Evolutionary conservation across 2,113 vertebrate genomes (phyloP), one percentile per base, ranked within the genome.

Genomic region (Oenanthe melanoleuca): DNA sequence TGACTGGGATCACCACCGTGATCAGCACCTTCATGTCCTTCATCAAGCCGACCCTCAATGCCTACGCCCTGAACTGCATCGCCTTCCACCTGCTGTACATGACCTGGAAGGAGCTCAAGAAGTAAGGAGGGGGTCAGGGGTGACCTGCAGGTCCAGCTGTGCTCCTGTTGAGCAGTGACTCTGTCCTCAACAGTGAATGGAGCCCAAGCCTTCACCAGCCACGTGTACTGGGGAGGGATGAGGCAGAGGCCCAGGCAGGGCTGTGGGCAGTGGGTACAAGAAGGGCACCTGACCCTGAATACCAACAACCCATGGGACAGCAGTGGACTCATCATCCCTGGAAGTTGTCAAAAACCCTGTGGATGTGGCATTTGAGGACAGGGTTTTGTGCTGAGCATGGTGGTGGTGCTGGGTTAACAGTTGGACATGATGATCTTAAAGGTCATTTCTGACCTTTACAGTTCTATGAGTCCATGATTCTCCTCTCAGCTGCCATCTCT

Each of bases 11-110:
- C 57, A 49, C 97, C 42, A 98, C 98, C 0, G 20, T 98, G 29
- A 7, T 98, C 91, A 98, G 97, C 49, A 98, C 99, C 11, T 13
- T 98, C 73, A 96, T 98, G 72, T 99, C 99, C 2, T 99, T 99
- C 19, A 45, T 99, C 96, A 98, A 97, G 92, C 99, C 99, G 0
- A 97, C 97, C 1, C 70, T 98, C 91, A 99, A 99, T 0, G 99
- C 99, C 31, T 99, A 99, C 1, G 98, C 45, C 0, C 98, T 99
- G 73, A 99, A 99, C 98, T 97, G 97, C 96, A 98, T 99, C 1
- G 98, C 98, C 38, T 63, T 99, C 42, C 99, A 99, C 83, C 86
- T 99, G 88, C 80, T 99, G 8, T 99, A 98, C 96, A 70, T 98
- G 7, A 92, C 98, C 25, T 10, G 74, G n/a, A 0, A 66, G 5